Conservation (phyloP, 2,797 vertebrate genomes). For the Pipistrellus pipistrellus region DNA sequence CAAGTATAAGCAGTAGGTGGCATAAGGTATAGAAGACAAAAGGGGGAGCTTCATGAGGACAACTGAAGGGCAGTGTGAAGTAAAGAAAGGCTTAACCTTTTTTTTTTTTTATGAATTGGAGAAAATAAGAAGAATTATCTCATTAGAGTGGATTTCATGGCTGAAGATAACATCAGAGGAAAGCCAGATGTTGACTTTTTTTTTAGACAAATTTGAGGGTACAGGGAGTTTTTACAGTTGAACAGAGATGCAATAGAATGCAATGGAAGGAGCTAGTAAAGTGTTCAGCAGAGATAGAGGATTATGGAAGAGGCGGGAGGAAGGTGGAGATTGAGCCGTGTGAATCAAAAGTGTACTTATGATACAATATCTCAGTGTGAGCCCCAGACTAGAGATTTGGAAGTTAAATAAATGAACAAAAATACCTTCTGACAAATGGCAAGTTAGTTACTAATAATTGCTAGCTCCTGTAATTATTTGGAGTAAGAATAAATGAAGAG, state of each 20-base stretch:
- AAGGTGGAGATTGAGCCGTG: neutral
- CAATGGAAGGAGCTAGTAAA: neutral
- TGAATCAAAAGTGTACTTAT: constrained; percentile 59
- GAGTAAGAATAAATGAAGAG: constrained; percentile 74
- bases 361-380: constrained; percentile 57
- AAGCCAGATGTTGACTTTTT: constrained; percentile 11
- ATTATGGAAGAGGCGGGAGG: neutral
- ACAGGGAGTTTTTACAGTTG: neutral
- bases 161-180: neutral
- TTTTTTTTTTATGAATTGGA: neutral
- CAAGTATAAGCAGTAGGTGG: neutral
- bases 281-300: neutral
- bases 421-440: constrained; percentile 79
- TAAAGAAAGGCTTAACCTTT: neutral
- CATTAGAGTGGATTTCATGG: constrained; percentile 8
- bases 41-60: neutral
- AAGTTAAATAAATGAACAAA: constrained; percentile 78
- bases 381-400: constrained; percentile 51
- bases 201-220: constrained; percentile 22
- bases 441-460: constrained; percentile 73
- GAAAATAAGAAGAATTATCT: constrained; percentile 17
- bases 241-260: neutral
- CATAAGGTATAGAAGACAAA: neutral
- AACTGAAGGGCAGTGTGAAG: neutral
- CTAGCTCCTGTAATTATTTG: constrained; percentile 61